A percentile compares a stretch with the other conserved stretches of the same genome.
Conservation (phyloP, 1,140 invertebrate genomes). For the Bombus picipes region DNA sequence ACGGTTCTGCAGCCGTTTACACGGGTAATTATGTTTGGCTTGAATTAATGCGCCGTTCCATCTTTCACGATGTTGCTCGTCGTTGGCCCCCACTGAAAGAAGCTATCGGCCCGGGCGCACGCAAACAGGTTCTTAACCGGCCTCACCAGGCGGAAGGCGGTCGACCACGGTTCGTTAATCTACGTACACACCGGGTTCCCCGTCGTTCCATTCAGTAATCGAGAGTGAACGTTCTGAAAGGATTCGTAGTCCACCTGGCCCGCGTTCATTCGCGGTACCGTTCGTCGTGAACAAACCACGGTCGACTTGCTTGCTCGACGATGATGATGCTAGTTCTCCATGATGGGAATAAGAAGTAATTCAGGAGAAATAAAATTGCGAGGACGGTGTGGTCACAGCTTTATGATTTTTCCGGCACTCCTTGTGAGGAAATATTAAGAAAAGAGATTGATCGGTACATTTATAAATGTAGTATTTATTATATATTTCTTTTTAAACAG, state of each 20-base stretch:
- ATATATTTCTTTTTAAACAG: no score
- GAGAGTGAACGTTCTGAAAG: constrained; percentile 47
- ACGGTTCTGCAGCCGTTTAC: constrained; percentile 54
- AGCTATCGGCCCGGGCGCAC: constrained; percentile 51
- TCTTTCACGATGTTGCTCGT: background rate
- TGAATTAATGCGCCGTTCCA: constrained; percentile 51
- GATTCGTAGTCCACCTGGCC: constrained; percentile 5
- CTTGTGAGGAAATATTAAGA: no score
- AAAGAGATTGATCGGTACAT: no score
- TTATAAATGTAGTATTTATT: no score
- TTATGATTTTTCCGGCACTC: background rate
- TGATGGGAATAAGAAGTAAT: no score
- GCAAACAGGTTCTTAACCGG: constrained; percentile 65
- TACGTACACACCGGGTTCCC: constrained; percentile 56
- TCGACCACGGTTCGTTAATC: constrained; percentile 62
- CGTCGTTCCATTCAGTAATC: constrained; percentile 55
- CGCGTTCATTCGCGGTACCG: background rate
- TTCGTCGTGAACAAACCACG: background rate
- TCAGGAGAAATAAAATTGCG: background rate
- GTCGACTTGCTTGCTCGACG: no score
- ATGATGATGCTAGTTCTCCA: background rate
- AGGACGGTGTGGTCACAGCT: background rate
- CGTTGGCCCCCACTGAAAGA: constrained; percentile 41
- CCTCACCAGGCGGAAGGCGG: constrained; percentile 55
- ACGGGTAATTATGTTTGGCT: constrained; percentile 64